Conservation (phyloP, 2,113 vertebrate genomes). For the Lycaon pictus region DNA sequence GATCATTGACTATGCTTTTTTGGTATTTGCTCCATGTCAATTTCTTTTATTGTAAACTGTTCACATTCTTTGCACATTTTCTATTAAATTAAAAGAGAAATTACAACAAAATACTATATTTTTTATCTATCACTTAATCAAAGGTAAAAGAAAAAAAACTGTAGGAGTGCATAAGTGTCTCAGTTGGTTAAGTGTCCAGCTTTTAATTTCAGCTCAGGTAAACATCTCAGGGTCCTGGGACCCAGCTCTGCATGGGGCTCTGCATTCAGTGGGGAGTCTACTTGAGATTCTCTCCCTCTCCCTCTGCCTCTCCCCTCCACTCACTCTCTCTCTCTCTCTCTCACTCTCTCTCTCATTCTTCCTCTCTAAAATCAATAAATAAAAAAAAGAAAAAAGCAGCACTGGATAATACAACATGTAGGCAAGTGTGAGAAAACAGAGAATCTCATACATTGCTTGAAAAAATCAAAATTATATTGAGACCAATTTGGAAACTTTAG, state of each 20-base stretch:
- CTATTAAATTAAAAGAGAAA: neutral
- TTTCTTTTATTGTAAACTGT: neutral
- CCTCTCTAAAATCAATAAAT: neutral
- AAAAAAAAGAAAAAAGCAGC: neutral
- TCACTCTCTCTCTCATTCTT: neutral
- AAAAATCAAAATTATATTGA: neutral
- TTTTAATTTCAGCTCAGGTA: neutral
- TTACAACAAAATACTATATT: neutral
- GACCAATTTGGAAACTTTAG: neutral
- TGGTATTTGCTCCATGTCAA: neutral
- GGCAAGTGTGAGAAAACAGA: neutral
- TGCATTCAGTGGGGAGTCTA: neutral
- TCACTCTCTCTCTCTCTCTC: neutral
- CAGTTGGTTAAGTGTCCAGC: neutral
- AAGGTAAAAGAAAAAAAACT: neutral
- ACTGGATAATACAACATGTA: neutral
- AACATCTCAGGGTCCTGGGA: neutral
- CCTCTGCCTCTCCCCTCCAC: neutral
- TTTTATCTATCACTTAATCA: neutral
- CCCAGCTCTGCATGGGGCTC: fast-evolving
- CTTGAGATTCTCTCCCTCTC: neutral
- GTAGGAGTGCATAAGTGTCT: neutral
- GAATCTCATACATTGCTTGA: neutral
- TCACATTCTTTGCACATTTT: neutral
- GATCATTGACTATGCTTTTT: neutral